Evolutionary conservation across 1,140 invertebrate species (phyloP), one percentile per base, ranked within the genome.

Genomic region (Euborellia annulipes): DNA sequence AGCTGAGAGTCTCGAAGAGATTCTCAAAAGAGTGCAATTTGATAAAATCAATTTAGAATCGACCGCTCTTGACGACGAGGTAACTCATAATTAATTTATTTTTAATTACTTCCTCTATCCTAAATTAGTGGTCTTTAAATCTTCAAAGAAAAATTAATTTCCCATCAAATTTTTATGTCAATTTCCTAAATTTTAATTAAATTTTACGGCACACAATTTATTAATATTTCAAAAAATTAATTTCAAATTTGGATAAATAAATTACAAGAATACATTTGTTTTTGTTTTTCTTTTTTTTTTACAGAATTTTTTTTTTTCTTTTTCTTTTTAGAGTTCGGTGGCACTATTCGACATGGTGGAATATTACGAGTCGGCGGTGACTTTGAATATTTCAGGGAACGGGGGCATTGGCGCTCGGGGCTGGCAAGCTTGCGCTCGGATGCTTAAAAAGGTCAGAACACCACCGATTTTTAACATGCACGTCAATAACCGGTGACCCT

Each of bases 271-370:
- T n/a, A n/a, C n/a, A n/a, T n/a, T n/a, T n/a, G n/a, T n/a, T n/a
- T n/a, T n/a, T n/a, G n/a, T n/a, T n/a, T n/a, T n/a, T n/a, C n/a
- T n/a, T n/a, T n/a, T n/a, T n/a, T n/a, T n/a, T n/a, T n/a, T n/a
- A n/a, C 14, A 8, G 7, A 42, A 42, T 9, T 23, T 42, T 3
- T 19, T 8, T 45, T 58, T 59, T 39, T 59, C 59, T 63, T 32
- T 16, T 53, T 17, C 20, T 49, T 57, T 54, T 3, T 52, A 71
- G 67, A 62, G 61, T 53, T 62, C 73, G 18, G 76, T 81, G 52
- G 78, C 85, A 36, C 61, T 90, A 34, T 90, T 89, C 64, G 86
- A 91, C 61, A 90, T 91, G 83, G 73, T 91, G 50, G 87, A 91
- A 59, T 91, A 86, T 62, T 92, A 92, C 64, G 85, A 91, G 58